Evolutionary conservation across 2,888 invertebrate species (phyloP), one percentile per base, ranked within the genome.

Genomic region (Zygothrica quintamaculata): DNA sequence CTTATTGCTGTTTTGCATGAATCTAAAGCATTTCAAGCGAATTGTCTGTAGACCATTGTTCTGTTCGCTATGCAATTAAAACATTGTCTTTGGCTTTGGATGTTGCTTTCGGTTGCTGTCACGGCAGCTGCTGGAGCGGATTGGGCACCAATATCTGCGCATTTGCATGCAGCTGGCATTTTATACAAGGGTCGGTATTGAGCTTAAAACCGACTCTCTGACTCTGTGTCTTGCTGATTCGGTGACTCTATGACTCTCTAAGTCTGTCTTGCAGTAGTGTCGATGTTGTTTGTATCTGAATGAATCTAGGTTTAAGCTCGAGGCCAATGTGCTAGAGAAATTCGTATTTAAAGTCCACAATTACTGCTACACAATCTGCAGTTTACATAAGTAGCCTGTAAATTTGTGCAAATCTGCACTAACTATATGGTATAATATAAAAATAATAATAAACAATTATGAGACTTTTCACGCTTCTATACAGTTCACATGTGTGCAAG

Each of bases 141-240:
- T 51, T 56, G 40, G 64, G 48, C 55, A 65, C 65, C 62, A 68
- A 82, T 74, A 46, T 61, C 60, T 65, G 48, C 39, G 42, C 46
- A 78, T 87, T 87, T 82, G 87, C 84, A 79, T 84, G 87, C 72
- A 73, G 78, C 87, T 80, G 80, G 85, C 82, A 87, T 85, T 86
- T 82, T 61, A 51, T 43, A 58, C 65, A 74, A 81, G 87, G 76
- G 61, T 61, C 69, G 71, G 34, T 40, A 18, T 26, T 13, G 6
- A 11, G 6, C n/a, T 29, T n/a, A n/a, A n/a, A n/a, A n/a, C n/a
- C 11, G 43, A 44, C 43, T 43, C 9, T 15, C 15, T 37, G 37
- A 16, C 4, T 6, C 37, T 4, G 36, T 36, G 11, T 5, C 12
- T 33, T 36, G 37, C n/a, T 29, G 40, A n/a, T 39, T n/a, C n/a